Evolutionary conservation across 2,113 vertebrate genomes (phyloP), one percentile per base, ranked within the genome.

Genomic region (Gobio gobio): DNA sequence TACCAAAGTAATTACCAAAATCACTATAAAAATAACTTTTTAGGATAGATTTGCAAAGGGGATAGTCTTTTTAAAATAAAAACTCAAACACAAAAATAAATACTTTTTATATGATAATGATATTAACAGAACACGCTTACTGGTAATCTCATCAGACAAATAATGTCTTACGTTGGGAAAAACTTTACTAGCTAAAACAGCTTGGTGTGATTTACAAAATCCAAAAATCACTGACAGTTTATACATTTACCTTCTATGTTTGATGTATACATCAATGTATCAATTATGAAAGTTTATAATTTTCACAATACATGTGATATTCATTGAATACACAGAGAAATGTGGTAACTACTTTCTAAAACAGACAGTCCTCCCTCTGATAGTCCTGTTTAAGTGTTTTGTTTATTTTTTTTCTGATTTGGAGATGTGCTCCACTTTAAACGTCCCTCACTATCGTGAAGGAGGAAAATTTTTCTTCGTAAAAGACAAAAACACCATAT

Each of bases 401-500:
- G 5, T 2, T 77, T 58, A 4, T 0, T 10, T 10, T 47, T 3
- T 47, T 75, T 33, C 16, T 36, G 10, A 7, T 58, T 78, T 10
- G 16, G 20, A 61, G 3, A 24, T 61, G n/a, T 43, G 56, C 54
- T 61, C 47, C 20, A 58, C 36, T 61, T 18, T 43, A 22, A 22
- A 5, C 56, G 24, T 43, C 5, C 56, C 33, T 64, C 40, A 63
- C 18, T 45, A 63, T 29, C 14, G 24, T 14, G 63, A 18, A 47
- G n/a, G 13, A 63, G 40, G n/a, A 29, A 26, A 7, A 10, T 45
- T 63, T 4, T 78, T 78, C 56, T 24, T 78, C 36, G 6, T 61
- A 51, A 66, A 64, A 66, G 59, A 66, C 61, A 81, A 18, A 81
- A 68, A 68, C 43, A 81, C 59, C 61, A 66, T 63, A 81, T 51